A percentile compares a stretch with the other conserved stretches of the same genome.
Evolutionary conservation across 2,888 invertebrate genomes (phyloP).

Genomic region (Busseola fusca): DNA sequence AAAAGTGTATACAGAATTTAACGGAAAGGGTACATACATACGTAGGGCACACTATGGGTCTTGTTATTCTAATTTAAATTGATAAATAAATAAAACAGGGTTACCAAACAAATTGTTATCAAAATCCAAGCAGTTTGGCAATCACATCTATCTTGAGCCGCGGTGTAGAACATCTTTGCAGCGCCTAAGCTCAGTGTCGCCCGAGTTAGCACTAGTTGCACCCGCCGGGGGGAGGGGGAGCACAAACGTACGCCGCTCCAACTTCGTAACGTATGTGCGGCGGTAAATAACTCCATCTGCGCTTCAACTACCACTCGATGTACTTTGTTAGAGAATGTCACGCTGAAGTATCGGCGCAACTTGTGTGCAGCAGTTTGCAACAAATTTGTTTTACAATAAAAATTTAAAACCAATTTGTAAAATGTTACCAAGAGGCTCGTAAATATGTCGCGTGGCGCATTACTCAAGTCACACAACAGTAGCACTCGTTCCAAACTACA

Average conservation of each 20-base stretch:
- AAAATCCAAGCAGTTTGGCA: neutral
- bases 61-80: too few species aligned
- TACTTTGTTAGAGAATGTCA: conserved; percentile 4
- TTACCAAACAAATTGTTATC: neutral
- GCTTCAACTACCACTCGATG: conserved; percentile 33
- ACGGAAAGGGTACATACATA: too few species aligned
- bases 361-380: conserved; percentile 2
- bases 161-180: neutral
- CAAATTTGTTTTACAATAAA: conserved; percentile 12
- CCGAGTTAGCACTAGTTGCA: conserved; percentile 14
- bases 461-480: neutral
- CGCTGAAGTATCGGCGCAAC: conserved; percentile 12
- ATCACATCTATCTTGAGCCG: conserved; percentile 1
- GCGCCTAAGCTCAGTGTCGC: neutral
- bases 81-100: too few species aligned
- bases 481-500: neutral
- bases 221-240: neutral
- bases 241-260: conserved; percentile 6
- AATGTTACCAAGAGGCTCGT: conserved; percentile 8
- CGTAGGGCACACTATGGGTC: too few species aligned
- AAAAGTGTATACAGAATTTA: too few species aligned
- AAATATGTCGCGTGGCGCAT: conserved; percentile 16
- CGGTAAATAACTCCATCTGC: conserved; percentile 41
- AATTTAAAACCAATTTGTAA: conserved; percentile 26
- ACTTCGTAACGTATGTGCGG: conserved; percentile 32